Conservation (phyloP, 2,888 invertebrate species). For the Diaphora mendica region DNA sequence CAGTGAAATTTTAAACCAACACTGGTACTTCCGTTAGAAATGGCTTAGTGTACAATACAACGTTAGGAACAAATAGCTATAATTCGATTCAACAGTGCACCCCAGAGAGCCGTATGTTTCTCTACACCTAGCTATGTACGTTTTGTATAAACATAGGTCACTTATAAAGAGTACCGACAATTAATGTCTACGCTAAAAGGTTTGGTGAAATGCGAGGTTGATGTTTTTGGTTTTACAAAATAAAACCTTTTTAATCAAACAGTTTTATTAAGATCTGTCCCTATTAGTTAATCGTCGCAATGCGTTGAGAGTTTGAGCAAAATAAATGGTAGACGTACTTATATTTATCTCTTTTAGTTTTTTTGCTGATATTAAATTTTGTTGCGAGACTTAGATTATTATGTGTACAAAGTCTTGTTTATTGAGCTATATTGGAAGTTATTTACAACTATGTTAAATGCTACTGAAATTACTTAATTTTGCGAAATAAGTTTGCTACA, state of each 20-base stretch:
- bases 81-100: conserved; percentile 70
- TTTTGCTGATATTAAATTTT: conserved; percentile 2
- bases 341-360: not conserved
- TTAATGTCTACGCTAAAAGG: conserved; percentile 53
- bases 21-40: conserved; percentile 54
- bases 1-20: conserved; percentile 30
- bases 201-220: conserved; percentile 29
- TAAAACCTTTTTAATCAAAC: conserved; percentile 6
- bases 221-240: conserved; percentile 26
- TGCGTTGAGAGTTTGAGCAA: not conserved
- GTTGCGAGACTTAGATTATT: not conserved
- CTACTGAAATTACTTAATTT: not conserved
- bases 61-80: conserved; percentile 70
- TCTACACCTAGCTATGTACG: conserved; percentile 30
- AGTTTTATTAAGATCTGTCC: conserved; percentile 3
- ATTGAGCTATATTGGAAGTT: not conserved
- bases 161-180: conserved; percentile 56
- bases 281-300: not conserved
- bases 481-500: not conserved
- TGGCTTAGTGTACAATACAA: conserved; percentile 59
- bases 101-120: conserved; percentile 66
- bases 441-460: not conserved
- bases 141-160: conserved; percentile 47
- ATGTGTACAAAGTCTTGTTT: not conserved
- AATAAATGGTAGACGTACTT: not conserved